phyloP scores from a whole-genome alignment of 53 echinoderm and acorn worm species.

The Crossaster papposus region DNA sequence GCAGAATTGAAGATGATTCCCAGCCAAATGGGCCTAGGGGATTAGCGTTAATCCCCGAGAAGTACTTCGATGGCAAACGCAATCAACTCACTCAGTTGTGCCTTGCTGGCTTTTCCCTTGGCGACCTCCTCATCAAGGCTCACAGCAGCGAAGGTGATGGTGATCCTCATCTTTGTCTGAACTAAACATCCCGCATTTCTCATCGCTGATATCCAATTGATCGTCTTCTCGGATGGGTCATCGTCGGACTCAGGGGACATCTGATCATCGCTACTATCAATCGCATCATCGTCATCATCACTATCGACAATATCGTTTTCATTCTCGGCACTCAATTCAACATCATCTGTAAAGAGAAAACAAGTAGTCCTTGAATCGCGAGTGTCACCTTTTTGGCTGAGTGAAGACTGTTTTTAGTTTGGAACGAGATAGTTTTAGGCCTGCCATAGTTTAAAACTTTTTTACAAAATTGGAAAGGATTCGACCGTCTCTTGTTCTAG shows the following conservation, averaged over 20 bases:
- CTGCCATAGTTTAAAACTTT: no score
- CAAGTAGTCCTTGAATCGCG: no score
- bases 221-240: constrained; percentile 53
- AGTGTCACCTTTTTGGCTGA: no score
- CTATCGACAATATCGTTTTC: background rate
- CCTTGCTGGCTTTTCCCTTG: constrained; percentile 81
- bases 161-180: constrained; percentile 34
- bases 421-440: no score
- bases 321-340: background rate
- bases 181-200: background rate
- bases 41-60: no score
- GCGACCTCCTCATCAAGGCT: constrained; percentile 72
- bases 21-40: no score
- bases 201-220: constrained; percentile 10
- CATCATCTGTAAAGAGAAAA: background rate
- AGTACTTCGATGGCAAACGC: background rate
- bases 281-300: background rate
- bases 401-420: no score
- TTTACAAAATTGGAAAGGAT: no score
- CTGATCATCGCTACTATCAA: background rate
- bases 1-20: no score
- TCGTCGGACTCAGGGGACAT: background rate
- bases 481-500: no score
- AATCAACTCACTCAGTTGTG: constrained; percentile 76
- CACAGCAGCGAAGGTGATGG: constrained; percentile 62